Base-by-base conservation (phyloP, 1,140 invertebrate species). In the Ctenoplectra terminalis region DNA sequence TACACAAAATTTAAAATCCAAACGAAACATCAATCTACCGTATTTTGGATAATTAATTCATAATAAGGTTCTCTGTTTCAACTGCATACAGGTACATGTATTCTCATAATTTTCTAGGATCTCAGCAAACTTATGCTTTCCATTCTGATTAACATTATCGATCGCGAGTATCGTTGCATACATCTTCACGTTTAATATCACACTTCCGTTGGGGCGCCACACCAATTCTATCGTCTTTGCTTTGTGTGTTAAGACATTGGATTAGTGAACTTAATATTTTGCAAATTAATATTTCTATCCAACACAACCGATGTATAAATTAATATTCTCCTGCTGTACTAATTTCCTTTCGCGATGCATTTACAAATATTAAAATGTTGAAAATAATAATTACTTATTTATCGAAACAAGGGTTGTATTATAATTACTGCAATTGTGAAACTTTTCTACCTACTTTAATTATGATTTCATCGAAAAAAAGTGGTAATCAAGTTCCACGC, bases 111-210 rank as follows among this genome's bases (percentile, higher is more conserved):
- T 60, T 17, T 40, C n/a, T 6, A 26, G 11, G 4, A 76, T 43
- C 34, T 76, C 17, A 11, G 34, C 23, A 26, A 74, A 61, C 20
- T 50, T 48, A 15, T 75, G 29, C 60, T 50, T 75, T 23, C 4
- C 48, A 23, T 56, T 56, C 74, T 40, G 43, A 76, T 76, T 67
- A 67, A 31, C 46, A n/a, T 56, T 76, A 76, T 76, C 48, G 74
- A 76, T 75, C 58, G 58, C 23, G n/a, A 26, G 23, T 37, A 63
- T 37, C 29, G 40, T 50, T 20, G 40, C 52, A 23, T 43, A 37
- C 37, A 37, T 72, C 17, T 72, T 43, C n/a, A 17, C 34, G 17
- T 3, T 37, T 48, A 74, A 72, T n/a, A 54, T 72, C 58, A 48
- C 31, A 74, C 43, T 63, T 63, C 43, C 23, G 29, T 63, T 54